A percentile compares a stretch with the other conserved stretches of the same genome.
phyloP scores from a whole-genome alignment of 2,113 vertebrate genomes.

The Gobiocypris rarus region DNA sequence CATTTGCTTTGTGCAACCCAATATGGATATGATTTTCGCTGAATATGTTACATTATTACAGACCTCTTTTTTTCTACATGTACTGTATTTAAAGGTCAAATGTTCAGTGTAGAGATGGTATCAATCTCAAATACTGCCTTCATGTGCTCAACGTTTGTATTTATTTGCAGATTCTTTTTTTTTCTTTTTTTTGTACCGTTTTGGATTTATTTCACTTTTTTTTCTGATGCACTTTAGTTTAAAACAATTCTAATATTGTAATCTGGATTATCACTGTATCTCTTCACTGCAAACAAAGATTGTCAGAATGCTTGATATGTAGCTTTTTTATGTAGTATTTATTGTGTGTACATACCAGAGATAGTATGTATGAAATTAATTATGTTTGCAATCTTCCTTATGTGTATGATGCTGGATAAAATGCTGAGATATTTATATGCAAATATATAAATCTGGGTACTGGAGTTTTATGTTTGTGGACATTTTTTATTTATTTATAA shows the following conservation, averaged over 20 bases:
- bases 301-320: constrained; percentile 52
- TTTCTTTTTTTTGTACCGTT: constrained; percentile 34
- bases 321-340: constrained; percentile 51
- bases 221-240: constrained; percentile 31
- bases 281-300: constrained; percentile 35
- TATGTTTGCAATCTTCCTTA: not conserved
- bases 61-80: not conserved
- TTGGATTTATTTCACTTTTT: not conserved
- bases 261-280: constrained; percentile 42
- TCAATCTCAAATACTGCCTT: constrained; percentile 54
- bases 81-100: not conserved
- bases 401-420: constrained; percentile 18
- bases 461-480: not conserved
- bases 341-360: constrained; percentile 25
- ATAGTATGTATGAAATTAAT: constrained; percentile 38
- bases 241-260: constrained; percentile 31
- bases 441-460: constrained; percentile 19
- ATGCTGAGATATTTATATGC: constrained; percentile 32
- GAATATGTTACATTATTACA: constrained; percentile 8
- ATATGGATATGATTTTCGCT: constrained; percentile 7
- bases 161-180: not conserved
- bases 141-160: constrained; percentile 32
- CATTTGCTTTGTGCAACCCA: not conserved
- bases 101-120: not conserved
- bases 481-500: not conserved